Evolutionary conservation across 2,113 vertebrate species (phyloP).

Genomic region (Athene cunicularia): DNA sequence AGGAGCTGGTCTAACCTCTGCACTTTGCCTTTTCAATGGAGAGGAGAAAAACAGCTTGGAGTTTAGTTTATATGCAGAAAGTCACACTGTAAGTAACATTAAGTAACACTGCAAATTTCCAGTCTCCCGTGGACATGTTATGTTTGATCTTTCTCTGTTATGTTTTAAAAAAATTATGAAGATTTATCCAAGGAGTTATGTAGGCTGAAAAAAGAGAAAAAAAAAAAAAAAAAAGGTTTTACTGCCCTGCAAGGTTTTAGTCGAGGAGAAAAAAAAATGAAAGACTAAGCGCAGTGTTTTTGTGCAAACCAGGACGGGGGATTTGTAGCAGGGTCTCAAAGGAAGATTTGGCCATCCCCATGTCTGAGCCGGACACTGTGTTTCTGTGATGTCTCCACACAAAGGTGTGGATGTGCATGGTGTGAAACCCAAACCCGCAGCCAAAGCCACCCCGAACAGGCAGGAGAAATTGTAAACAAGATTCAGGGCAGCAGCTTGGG

Average conservation of each 20-base stretch:
- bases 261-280: background rate
- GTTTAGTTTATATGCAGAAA: background rate
- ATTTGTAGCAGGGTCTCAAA: background rate
- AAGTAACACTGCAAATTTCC: background rate
- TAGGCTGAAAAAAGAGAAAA: background rate
- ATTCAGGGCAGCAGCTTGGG: background rate
- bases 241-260: background rate
- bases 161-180: background rate
- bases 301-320: background rate
- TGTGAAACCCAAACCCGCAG: background rate
- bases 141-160: background rate
- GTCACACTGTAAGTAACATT: background rate
- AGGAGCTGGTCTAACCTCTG: background rate
- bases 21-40: background rate
- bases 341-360: background rate
- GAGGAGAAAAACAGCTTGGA: background rate
- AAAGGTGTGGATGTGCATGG: background rate
- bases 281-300: fast-evolving
- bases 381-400: background rate
- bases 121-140: background rate
- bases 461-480: background rate
- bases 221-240: background rate
- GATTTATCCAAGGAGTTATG: background rate
- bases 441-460: background rate
- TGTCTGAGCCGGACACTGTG: background rate